A percentile compares a stretch with the other conserved stretches of the same genome.
Conservation (phyloP, 35 echinoderm and acorn worm species). For the Ptychodera flava region DNA sequence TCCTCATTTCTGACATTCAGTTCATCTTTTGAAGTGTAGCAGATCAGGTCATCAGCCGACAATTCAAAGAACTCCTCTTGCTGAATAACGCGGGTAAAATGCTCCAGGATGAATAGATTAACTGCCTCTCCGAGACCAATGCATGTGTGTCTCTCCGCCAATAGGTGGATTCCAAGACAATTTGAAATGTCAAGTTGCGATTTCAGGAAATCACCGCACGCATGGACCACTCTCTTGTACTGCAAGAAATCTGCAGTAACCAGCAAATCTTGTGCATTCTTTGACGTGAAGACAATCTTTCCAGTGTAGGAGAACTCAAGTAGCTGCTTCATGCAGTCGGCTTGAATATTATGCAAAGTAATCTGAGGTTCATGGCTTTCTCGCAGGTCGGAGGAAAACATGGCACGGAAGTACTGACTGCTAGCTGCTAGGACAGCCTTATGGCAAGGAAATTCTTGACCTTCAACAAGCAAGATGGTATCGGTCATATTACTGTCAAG, state of each 20-base stretch:
- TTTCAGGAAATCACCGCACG: slow-evolving; percentile 51
- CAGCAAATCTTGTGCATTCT: slow-evolving; percentile 40
- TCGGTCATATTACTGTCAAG: slow-evolving; percentile 47
- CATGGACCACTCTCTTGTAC: slow-evolving; percentile 3
- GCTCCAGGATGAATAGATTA: slow-evolving; percentile 41
- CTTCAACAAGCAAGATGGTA: slow-evolving; percentile 38
- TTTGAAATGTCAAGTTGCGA: slow-evolving; percentile 23
- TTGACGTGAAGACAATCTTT: slow-evolving; percentile 24
- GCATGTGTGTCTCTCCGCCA: slow-evolving; percentile 61
- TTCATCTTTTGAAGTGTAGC: slow-evolving; percentile 52
- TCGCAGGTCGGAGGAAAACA: slow-evolving; percentile 57
- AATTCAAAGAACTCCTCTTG: slow-evolving; percentile 87
- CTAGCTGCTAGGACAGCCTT: slow-evolving; percentile 49
- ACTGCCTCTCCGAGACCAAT: slow-evolving; percentile 69
- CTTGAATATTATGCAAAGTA: slow-evolving; percentile 32
- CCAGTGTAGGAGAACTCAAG: slow-evolving; percentile 55
- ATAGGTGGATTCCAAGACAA: slow-evolving; percentile 47
- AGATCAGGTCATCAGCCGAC: slow-evolving; percentile 44
- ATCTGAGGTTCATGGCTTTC: slow-evolving; percentile 41
- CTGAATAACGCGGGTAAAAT: slow-evolving; percentile 63
- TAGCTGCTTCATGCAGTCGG: slow-evolving; percentile 14
- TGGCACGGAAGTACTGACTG: slow-evolving; percentile 75
- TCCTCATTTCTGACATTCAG: slow-evolving; percentile 82
- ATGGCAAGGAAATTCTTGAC: slow-evolving; percentile 61
- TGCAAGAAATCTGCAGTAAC: slow-evolving; percentile 46